Conservation (phyloP, 1,140 invertebrate species). For the Diabrotica virgifera region DNA sequence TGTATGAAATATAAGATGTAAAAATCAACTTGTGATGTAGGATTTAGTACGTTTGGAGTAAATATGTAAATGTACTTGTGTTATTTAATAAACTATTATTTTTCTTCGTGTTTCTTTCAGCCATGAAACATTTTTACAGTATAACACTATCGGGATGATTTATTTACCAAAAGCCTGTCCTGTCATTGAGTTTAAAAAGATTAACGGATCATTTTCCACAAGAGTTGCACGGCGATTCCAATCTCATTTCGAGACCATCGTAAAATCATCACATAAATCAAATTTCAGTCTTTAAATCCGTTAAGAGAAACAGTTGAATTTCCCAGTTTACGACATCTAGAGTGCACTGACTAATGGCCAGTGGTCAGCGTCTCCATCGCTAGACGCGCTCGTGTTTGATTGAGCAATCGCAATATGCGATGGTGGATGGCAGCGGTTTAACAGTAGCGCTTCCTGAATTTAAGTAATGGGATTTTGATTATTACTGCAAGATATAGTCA, state of each 20-base stretch:
- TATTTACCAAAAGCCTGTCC: background rate
- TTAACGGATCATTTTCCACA: background rate
- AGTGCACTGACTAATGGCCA: background rate
- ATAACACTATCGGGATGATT: no score
- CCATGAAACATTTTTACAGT: no score
- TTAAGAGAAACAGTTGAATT: slow-evolving; percentile 3
- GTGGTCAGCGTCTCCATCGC: background rate
- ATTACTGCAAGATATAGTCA: no score
- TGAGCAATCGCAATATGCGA: background rate
- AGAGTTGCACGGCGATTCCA: background rate
- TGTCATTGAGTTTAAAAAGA: background rate
- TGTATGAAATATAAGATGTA: no score
- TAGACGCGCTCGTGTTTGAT: background rate
- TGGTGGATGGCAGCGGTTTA: background rate
- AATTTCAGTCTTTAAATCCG: background rate
- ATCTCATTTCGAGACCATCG: slow-evolving; percentile 1
- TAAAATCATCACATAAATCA: slow-evolving; percentile 3
- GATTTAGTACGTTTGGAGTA: no score
- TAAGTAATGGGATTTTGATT: no score
- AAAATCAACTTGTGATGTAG: no score
- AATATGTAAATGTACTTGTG: no score
- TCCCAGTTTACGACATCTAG: slow-evolving; percentile 1
- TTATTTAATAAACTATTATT: no score
- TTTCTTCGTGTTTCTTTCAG: no score
- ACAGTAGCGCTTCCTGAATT: background rate